These are phyloP conservation scores for Homalodisca vitripennis DNA, from an alignment of 1,140 invertebrate species.

Conservation along the genomic window DNA sequence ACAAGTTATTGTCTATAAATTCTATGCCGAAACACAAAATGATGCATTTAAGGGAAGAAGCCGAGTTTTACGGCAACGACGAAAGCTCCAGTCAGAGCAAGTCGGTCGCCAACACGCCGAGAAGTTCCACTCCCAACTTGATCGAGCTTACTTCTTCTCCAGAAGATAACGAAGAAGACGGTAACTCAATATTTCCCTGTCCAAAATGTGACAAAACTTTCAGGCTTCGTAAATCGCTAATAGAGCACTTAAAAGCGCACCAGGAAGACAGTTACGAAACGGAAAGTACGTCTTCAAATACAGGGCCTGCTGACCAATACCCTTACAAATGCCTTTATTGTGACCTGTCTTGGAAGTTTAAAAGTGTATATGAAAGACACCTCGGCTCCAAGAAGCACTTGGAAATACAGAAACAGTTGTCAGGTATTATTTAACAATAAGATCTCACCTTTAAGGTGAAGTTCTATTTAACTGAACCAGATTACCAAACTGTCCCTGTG, in stretches of 20 bases:
- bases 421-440: slow-evolving; percentile 29
- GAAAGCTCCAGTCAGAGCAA: neutral
- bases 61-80: neutral
- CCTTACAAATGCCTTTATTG: slow-evolving; percentile 23
- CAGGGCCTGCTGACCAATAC: neutral
- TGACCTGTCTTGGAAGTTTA: slow-evolving; percentile 21
- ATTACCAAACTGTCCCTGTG: no score
- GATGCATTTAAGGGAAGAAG: slow-evolving; percentile 13
- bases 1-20: slow-evolving; percentile 22
- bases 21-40: slow-evolving; percentile 23
- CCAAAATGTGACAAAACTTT: slow-evolving; percentile 21
- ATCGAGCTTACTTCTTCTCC: neutral
- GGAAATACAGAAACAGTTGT: slow-evolving; percentile 13
- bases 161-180: neutral
- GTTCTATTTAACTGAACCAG: no score
- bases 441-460: no score
- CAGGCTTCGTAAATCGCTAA: slow-evolving; percentile 12
- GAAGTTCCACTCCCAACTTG: neutral
- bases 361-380: slow-evolving; percentile 16
- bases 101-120: neutral
- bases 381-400: slow-evolving; percentile 2
- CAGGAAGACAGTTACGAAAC: slow-evolving; percentile 1
- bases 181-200: slow-evolving; percentile 13
- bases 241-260: slow-evolving; percentile 16
- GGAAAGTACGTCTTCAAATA: neutral